Conservation (phyloP, 2,888 invertebrate species). For the Subacronicta megacephala region DNA sequence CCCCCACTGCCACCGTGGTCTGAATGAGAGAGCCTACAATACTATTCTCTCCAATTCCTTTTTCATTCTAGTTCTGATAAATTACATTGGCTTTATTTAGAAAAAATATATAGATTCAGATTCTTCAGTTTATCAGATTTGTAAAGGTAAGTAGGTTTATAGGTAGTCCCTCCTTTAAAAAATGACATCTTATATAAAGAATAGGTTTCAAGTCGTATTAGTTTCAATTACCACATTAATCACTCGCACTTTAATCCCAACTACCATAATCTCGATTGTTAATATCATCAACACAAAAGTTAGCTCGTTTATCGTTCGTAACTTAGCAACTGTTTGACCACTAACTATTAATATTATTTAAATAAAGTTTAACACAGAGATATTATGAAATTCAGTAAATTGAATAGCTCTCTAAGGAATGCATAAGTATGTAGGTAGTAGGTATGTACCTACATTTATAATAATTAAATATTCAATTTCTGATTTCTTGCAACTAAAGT, state of each 20-base stretch:
- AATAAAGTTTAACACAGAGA: neutral
- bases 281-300: conserved; percentile 48
- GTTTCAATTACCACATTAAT: conserved; percentile 35
- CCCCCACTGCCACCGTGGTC: conserved; percentile 43
- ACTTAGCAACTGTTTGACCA: conserved; percentile 34
- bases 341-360: conserved; percentile 11
- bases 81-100: too few relatives aligned
- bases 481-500: conserved; percentile 30
- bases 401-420: neutral
- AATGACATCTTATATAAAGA: conserved; percentile 40
- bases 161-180: conserved; percentile 41
- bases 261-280: conserved; percentile 47
- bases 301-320: conserved; percentile 41
- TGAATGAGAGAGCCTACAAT: conserved; percentile 30
- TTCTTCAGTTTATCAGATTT: too few relatives aligned
- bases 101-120: too few relatives aligned
- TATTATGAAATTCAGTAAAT: conserved; percentile 14
- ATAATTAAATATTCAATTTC: conserved; percentile 43
- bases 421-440: neutral
- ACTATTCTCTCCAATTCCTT: neutral
- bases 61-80: neutral
- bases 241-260: conserved; percentile 40
- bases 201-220: conserved; percentile 46
- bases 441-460: too few relatives aligned
- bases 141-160: too few relatives aligned